These are phyloP conservation scores for Gymnoscopelus braueri DNA, from an alignment of 2,797 vertebrate genomes.

Conservation along the genomic window DNA sequence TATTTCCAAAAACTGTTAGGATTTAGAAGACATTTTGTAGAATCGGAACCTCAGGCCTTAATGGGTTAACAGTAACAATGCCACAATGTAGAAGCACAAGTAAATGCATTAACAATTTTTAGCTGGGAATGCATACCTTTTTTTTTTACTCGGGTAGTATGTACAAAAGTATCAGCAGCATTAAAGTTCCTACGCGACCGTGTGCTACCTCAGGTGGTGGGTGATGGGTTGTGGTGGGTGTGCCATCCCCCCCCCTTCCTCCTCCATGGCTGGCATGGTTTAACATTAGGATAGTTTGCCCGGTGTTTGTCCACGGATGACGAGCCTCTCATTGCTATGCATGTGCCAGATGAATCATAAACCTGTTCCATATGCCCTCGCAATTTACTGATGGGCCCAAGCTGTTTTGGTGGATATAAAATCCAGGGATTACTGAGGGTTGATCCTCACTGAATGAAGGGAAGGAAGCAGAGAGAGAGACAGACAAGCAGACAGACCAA, in stretches of 20 bases:
- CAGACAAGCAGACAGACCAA: too few species aligned
- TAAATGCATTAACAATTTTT: too few species aligned
- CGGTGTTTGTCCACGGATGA: slow-evolving; percentile 89
- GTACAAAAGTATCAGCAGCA: too few species aligned
- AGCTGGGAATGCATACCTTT: too few species aligned
- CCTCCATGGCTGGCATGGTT: slow-evolving; percentile 73
- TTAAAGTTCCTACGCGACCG: too few species aligned
- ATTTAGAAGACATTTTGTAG: too few species aligned
- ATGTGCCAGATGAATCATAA: slow-evolving; percentile 98
- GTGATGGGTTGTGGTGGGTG: not conserved
- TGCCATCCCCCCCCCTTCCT: slow-evolving; percentile 54
- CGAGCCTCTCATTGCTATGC: slow-evolving; percentile 87
- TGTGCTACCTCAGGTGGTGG: slow-evolving; percentile 72
- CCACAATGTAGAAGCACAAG: too few species aligned
- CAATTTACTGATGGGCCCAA: slow-evolving; percentile 99
- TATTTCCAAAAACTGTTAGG: too few species aligned
- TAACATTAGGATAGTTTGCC: slow-evolving; percentile 82
- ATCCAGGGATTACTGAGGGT: slow-evolving; percentile 93
- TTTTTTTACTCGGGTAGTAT: too few species aligned
- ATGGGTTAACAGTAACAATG: too few species aligned
- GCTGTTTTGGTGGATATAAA: slow-evolving; percentile 98
- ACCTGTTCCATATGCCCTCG: slow-evolving; percentile 98
- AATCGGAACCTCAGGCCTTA: too few species aligned
- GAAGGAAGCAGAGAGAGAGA: slow-evolving; percentile 56
- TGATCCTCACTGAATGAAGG: slow-evolving; percentile 85